Evolutionary conservation across 2,888 invertebrate genomes (phyloP).

Genomic region (Deilephila porcellus): DNA sequence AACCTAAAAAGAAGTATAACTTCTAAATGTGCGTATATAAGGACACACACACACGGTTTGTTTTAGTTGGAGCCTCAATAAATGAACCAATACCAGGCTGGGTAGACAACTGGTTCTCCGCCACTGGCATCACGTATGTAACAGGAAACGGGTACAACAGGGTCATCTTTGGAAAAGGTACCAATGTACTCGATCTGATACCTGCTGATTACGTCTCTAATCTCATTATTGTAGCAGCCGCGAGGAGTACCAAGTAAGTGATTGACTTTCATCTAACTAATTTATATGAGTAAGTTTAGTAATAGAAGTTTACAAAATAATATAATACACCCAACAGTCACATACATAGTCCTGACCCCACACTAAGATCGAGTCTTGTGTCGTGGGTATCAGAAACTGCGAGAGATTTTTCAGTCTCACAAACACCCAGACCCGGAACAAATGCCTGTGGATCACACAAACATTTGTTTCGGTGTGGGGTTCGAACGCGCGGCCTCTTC

Average conservation of each 20-base stretch:
- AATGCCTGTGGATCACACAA: too few species aligned
- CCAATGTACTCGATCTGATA: constrained; percentile 90
- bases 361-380: too few species aligned
- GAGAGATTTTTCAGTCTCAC: too few species aligned
- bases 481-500: too few species aligned
- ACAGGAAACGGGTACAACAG: constrained; percentile 87
- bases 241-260: constrained; percentile 44
- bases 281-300: too few species aligned
- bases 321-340: too few species aligned
- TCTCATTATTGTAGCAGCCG: constrained; percentile 90
- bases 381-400: too few species aligned
- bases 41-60: not conserved
- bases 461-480: too few species aligned
- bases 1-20: not conserved
- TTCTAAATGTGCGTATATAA: too few species aligned
- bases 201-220: constrained; percentile 94
- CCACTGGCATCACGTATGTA: constrained; percentile 88
- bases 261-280: not conserved
- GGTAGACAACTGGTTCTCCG: constrained; percentile 96
- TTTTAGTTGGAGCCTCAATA: constrained; percentile 85
- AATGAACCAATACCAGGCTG: constrained; percentile 91
- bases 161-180: constrained; percentile 89
- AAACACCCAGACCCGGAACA: too few species aligned
- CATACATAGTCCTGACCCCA: too few species aligned
- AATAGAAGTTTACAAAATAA: too few species aligned